Evolutionary conservation across 2,888 invertebrate species (phyloP), one percentile per base, ranked within the genome.

Genomic region (Leptogaster cylindrica): DNA sequence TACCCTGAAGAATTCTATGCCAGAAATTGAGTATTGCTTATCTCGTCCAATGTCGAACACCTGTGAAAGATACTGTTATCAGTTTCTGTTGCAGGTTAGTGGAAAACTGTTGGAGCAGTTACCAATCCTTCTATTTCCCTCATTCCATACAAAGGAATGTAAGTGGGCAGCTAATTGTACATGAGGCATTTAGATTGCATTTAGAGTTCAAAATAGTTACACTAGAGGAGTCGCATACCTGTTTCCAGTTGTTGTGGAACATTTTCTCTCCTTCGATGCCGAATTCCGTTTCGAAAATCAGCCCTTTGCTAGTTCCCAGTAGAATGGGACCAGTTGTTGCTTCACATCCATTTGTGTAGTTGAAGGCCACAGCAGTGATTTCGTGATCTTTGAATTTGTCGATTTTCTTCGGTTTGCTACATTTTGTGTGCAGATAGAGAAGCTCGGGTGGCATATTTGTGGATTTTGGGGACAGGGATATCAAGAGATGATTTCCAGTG

Each of bases 321-420:
- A 97, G 82, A 74, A 97, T 94, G 0, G 92, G 88, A 1, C 93
- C 93, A 0, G 95, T 93, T 0, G 88, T 85, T 1, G 77, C 80
- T 68, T 89, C 88, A 0, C 87, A 88, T 1, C 84, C 86, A 72
- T 91, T 89, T 67, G 86, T 85, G 72, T 86, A 86, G 79, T 93
- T 95, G 91, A 96, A 97, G 1, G 90, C 96, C 0, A 97, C 91
- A 55, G 93, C 91, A 0, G 95, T 95, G 20, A 97, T 89, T 77
- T 93, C 90, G 78, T 94, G 92, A 68, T 80, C 80, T 31, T 78
- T 78, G 16, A 81, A 77, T 70, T 79, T 81, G 36, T 83, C 81
- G 14, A 83, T 82, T 18, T 82, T 85, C 75, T 91, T 91, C 7
- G 89, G 84, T 79, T 92, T 95, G 2, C 85, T 86, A 14, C 88